A percentile compares a stretch with the other conserved stretches of the same genome.
These are phyloP conservation scores for Regulus satrapa DNA, from an alignment of 2,113 vertebrate genomes.

Conservation along the genomic window DNA sequence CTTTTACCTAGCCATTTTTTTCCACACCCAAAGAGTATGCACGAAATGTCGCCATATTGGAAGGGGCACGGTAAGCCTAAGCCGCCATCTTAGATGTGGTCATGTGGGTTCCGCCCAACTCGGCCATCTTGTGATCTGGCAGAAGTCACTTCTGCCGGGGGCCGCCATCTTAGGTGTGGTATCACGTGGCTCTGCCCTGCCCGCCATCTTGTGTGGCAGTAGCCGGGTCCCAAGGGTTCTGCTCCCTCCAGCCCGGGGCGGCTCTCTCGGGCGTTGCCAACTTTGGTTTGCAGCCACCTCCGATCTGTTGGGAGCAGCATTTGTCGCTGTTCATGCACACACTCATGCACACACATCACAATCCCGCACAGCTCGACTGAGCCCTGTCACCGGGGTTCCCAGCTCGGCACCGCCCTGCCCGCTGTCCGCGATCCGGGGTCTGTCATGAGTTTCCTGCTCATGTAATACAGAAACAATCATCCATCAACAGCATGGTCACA, in stretches of 20 bases:
- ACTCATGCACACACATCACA: rapidly evolving
- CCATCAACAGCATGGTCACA: not conserved
- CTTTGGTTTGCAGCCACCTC: not conserved
- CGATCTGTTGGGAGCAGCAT: rapidly evolving
- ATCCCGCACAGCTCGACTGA: rapidly evolving
- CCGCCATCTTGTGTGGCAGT: not conserved
- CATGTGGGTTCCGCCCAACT: too few relatives aligned
- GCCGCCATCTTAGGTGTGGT: not conserved
- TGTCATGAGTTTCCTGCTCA: not conserved
- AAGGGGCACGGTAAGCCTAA: rapidly evolving
- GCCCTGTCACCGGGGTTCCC: too few relatives aligned
- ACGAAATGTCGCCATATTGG: rapidly evolving
- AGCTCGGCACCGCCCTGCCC: too few relatives aligned
- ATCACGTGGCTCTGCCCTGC: rapidly evolving
- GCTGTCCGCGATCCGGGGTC: rapidly evolving
- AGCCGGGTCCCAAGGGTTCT: rapidly evolving
- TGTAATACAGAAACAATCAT: not conserved
- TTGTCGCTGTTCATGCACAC: rapidly evolving
- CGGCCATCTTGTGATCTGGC: too few relatives aligned
- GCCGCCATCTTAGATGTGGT: not conserved
- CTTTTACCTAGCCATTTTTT: too few relatives aligned
- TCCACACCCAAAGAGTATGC: rapidly evolving
- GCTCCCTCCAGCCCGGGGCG: rapidly evolving
- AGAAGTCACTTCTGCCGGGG: rapidly evolving
- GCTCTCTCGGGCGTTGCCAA: not conserved